Percentiles rank a stretch among this genome's conserved stretches.
These are phyloP conservation scores for Plusia festucae DNA, from an alignment of 2,888 invertebrate species.

Conservation along the genomic window DNA sequence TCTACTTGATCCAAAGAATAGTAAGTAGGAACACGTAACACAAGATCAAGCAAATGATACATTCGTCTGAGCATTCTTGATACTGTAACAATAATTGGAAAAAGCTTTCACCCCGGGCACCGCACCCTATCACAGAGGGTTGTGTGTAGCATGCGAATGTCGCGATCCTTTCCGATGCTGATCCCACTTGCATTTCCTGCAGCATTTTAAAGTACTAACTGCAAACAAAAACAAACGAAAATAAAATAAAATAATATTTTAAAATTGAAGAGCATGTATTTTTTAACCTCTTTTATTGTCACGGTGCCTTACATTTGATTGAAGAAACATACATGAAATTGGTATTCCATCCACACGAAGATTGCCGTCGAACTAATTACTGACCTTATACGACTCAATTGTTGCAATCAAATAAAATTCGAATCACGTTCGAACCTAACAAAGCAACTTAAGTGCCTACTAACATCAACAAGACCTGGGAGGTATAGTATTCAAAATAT, in stretches of 20 bases:
- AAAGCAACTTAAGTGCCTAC: slow-evolving; percentile 29
- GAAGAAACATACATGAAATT: not conserved
- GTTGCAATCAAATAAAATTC: slow-evolving; percentile 32
- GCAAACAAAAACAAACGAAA: slow-evolving; percentile 61
- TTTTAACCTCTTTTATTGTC: not conserved
- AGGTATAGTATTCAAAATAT: slow-evolving; percentile 33
- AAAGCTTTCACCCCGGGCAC: slow-evolving; percentile 72
- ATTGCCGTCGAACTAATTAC: not conserved
- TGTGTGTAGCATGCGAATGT: slow-evolving; percentile 73
- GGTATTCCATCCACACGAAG: not conserved
- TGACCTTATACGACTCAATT: slow-evolving; percentile 10
- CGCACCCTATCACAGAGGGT: slow-evolving; percentile 57
- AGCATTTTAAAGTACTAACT: slow-evolving; percentile 68
- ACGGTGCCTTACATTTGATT: too few relatives aligned
- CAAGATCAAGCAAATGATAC: slow-evolving; percentile 26
- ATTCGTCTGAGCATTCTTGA: slow-evolving; percentile 30
- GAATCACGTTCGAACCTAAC: slow-evolving; percentile 38
- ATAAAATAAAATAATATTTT: not conserved
- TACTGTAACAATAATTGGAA: slow-evolving; percentile 66
- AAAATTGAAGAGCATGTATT: not conserved
- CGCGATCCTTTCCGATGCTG: slow-evolving; percentile 69
- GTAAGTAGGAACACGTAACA: slow-evolving; percentile 20
- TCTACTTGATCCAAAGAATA: slow-evolving; percentile 6
- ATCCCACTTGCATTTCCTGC: slow-evolving; percentile 82
- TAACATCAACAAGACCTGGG: slow-evolving; percentile 27